Evolutionary conservation across 2,113 vertebrate species (phyloP).

Genomic region (Pelecanoides urinatrix): DNA sequence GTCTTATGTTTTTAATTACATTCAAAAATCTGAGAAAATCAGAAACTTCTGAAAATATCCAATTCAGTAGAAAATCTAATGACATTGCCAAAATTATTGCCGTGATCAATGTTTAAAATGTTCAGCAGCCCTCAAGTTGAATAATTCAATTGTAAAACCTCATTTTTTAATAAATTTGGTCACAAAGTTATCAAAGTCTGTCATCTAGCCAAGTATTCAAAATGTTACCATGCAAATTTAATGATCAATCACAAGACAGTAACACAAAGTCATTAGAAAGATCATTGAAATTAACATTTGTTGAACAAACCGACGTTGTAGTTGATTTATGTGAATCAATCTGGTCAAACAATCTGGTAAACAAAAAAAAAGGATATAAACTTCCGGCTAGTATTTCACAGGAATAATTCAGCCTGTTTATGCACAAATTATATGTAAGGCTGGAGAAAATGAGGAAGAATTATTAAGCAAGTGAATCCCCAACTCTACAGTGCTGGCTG

Average conservation of each 20-base stretch:
- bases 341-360: neutral
- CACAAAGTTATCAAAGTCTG: neutral
- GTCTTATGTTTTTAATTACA: neutral
- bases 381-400: neutral
- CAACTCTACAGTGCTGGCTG: neutral
- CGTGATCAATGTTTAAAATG: neutral
- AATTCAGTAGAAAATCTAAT: neutral
- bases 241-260: neutral
- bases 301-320: neutral
- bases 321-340: neutral
- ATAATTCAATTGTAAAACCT: neutral
- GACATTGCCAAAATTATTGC: neutral
- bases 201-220: neutral
- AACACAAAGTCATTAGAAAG: neutral
- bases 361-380: neutral
- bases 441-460: neutral
- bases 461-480: neutral
- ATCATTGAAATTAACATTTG: neutral
- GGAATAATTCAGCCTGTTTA: neutral
- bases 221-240: neutral
- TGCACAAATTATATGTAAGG: neutral
- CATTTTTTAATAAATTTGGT: neutral
- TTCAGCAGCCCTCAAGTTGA: neutral
- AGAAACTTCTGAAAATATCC: neutral
- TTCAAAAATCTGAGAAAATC: neutral